Conservation (phyloP, 2,888 invertebrate species). For the Thumatha senex region DNA sequence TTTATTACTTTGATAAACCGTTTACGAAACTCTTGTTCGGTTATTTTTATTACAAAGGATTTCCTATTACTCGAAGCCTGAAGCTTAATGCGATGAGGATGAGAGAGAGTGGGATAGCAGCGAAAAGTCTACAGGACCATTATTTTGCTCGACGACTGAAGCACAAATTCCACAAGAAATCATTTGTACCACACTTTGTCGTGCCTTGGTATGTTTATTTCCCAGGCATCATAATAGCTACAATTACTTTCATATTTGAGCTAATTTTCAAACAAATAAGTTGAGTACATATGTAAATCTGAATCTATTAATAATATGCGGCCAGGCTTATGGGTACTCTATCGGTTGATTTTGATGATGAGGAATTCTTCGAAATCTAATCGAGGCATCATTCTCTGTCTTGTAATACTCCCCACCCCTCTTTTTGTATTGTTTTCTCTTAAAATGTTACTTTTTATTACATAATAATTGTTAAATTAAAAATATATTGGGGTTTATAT, state of each 20-base stretch:
- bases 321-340: too few relatives aligned
- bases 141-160: conserved; percentile 10
- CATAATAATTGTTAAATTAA: too few relatives aligned
- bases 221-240: conserved; percentile 10
- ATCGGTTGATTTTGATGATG: too few relatives aligned
- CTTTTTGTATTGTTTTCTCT: too few relatives aligned
- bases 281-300: too few relatives aligned
- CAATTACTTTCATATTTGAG: conserved; percentile 17
- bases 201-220: conserved; percentile 23
- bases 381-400: too few relatives aligned
- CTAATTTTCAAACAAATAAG: conserved; percentile 1
- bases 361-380: too few relatives aligned
- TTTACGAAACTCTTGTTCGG: conserved; percentile 9
- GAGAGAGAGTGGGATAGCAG: conserved; percentile 22
- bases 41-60: conserved; percentile 31
- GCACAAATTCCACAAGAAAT: conserved; percentile 5
- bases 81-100: conserved; percentile 16
- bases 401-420: too few relatives aligned
- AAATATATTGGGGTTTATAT: too few relatives aligned
- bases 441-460: too few relatives aligned
- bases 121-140: conserved; percentile 16
- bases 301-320: too few relatives aligned
- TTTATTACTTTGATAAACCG: conserved; percentile 13
- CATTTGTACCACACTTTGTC: conserved; percentile 8
- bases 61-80: conserved; percentile 21